phyloP scores from a whole-genome alignment of 1,140 invertebrate genomes.

The Drosophila arawakana region DNA sequence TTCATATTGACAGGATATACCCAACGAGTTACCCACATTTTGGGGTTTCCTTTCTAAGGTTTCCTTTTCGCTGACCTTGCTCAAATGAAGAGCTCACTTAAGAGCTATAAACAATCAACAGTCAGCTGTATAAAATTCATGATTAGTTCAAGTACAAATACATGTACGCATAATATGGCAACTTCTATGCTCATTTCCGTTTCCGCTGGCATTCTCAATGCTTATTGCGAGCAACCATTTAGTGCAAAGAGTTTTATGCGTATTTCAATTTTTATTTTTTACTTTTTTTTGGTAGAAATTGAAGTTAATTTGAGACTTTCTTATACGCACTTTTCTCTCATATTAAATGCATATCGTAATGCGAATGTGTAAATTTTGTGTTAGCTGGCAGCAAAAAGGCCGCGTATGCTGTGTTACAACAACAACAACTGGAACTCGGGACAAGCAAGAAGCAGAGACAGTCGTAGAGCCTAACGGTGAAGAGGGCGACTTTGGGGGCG shows the following conservation, averaged over 20 bases:
- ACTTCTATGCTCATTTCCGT: constrained; percentile 41
- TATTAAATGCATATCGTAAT: constrained; percentile 82
- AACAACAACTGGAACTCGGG: constrained; percentile 7
- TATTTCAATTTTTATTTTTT: constrained; percentile 59
- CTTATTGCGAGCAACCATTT: constrained; percentile 46
- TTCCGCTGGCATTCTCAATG: constrained; percentile 43
- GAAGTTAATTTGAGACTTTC: constrained; percentile 7
- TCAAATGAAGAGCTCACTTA: constrained; percentile 47
- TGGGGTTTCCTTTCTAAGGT: not conserved
- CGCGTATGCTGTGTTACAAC: constrained; percentile 22
- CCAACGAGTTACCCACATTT: not conserved
- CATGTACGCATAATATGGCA: constrained; percentile 55
- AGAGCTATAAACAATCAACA: constrained; percentile 69
- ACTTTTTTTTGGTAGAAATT: constrained; percentile 32
- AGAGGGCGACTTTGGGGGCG: constrained; percentile 47
- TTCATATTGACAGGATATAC: not conserved
- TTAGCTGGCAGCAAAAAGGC: constrained; percentile 39
- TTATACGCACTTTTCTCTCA: constrained; percentile 45
- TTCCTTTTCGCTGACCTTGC: constrained; percentile 21
- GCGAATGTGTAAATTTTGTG: constrained; percentile 78
- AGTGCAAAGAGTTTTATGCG: constrained; percentile 72
- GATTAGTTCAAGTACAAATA: constrained; percentile 46
- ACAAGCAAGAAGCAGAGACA: not conserved
- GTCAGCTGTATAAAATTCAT: constrained; percentile 66
- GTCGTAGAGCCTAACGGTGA: constrained; percentile 12